A percentile compares a stretch with the other conserved stretches of the same genome.
Conservation (phyloP, 2,113 vertebrate species). For the Apodemus sylvaticus region DNA sequence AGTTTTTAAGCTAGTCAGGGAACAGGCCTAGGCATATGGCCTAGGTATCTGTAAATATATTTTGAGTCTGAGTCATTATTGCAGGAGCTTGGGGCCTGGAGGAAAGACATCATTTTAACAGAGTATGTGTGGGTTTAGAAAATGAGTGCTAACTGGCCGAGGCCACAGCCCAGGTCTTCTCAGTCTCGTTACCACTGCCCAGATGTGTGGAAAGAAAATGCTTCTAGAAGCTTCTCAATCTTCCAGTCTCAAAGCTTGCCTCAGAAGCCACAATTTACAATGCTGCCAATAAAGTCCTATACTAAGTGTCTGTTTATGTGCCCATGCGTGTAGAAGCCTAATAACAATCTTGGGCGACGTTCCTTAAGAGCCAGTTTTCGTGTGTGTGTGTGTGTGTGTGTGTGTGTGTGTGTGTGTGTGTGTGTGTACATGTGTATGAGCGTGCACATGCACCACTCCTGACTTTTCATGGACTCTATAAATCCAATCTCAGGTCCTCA, state of each 20-base stretch:
- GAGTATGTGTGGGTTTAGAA: rapidly evolving
- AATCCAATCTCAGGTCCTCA: not conserved
- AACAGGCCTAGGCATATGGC: too few relatives aligned
- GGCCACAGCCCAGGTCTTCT: not conserved
- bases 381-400: not conserved
- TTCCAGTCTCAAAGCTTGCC: not conserved
- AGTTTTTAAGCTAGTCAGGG: too few relatives aligned
- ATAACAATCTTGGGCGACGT: not conserved
- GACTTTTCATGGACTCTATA: not conserved
- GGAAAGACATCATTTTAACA: too few relatives aligned
- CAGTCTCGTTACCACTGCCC: not conserved
- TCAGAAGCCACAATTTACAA: not conserved
- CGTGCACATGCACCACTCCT: too few relatives aligned
- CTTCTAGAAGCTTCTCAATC: not conserved
- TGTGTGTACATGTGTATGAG: not conserved
- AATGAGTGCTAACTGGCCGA: not conserved
- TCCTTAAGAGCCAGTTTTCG: not conserved
- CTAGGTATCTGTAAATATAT: too few relatives aligned
- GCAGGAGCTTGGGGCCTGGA: too few relatives aligned
- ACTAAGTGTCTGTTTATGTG: not conserved
- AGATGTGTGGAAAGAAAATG: not conserved
- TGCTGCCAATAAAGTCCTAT: not conserved
- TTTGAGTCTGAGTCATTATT: too few relatives aligned
- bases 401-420: not conserved
- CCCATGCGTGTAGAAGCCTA: not conserved